Conservation (phyloP, 1,140 invertebrate species). For the Saxidomus purpurata region DNA sequence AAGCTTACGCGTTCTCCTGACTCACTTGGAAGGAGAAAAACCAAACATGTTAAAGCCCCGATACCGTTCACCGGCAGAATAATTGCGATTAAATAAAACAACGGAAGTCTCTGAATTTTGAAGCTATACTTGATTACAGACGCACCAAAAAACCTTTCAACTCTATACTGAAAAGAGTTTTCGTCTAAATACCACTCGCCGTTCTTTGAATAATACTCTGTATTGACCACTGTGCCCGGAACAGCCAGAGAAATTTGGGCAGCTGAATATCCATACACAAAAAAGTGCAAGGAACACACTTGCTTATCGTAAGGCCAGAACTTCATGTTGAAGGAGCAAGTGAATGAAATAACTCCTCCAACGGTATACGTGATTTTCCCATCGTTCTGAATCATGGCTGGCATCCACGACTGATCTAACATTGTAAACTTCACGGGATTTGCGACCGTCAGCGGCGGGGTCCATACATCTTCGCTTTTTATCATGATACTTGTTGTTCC, state of each 20-base stretch:
- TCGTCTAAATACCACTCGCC: conserved; percentile 14
- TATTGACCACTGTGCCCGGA: not conserved
- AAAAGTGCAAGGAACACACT: not conserved
- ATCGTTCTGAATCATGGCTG: not conserved
- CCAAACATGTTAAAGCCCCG: conserved; percentile 87
- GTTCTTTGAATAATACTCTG: not conserved
- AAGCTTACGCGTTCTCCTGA: conserved; percentile 88
- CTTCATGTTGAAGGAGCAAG: conserved; percentile 18
- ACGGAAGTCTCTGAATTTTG: conserved; percentile 64
- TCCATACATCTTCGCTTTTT: conserved; percentile 3
- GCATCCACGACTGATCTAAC: conserved; percentile 1
- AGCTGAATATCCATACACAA: not conserved
- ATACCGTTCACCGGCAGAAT: conserved; percentile 88
- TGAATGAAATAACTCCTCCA: not conserved
- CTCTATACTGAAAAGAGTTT: not conserved
- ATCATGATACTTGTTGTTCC: not conserved
- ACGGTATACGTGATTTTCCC: not conserved
- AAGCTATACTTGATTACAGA: not conserved
- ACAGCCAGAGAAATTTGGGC: not conserved
- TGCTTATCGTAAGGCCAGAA: conserved; percentile 38
- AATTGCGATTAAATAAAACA: conserved; percentile 87
- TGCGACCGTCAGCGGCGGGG: not conserved
- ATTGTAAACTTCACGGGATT: conserved; percentile 5
- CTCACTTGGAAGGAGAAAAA: conserved; percentile 88
- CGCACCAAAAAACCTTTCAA: not conserved